Evolutionary conservation across 2,888 invertebrate species (phyloP).

Genomic region (Oscheius sp.): DNA sequence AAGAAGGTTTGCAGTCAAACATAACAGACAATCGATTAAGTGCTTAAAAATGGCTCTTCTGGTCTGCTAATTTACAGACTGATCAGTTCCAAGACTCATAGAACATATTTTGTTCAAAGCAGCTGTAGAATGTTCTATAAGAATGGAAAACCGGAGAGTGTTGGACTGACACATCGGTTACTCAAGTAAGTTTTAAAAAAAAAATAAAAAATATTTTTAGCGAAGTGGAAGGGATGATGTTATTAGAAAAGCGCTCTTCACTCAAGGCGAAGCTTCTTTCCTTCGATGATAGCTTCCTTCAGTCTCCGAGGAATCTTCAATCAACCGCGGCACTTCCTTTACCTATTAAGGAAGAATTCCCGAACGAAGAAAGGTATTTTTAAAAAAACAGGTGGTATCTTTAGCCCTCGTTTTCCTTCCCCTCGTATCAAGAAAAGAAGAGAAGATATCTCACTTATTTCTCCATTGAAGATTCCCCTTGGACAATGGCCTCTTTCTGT

Average conservation of each 20-base stretch:
- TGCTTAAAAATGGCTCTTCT: conserved; percentile 96
- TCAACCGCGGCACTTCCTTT: conserved; percentile 54
- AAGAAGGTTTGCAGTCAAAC: conserved; percentile 84
- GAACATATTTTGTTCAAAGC: conserved; percentile 98
- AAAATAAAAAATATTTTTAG: no score
- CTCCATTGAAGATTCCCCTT: conserved; percentile 21
- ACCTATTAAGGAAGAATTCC: conserved; percentile 31
- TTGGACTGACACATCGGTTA: conserved; percentile 96
- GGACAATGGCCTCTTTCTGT: conserved; percentile 23
- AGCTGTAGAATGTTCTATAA: conserved; percentile 96
- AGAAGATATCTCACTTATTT: conserved; percentile 19
- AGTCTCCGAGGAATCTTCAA: conserved; percentile 63
- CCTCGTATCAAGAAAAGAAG: conserved; percentile 11
- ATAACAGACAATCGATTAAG: conserved; percentile 76
- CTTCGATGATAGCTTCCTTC: conserved; percentile 69
- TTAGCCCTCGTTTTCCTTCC: conserved; percentile 14
- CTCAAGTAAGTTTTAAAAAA: conserved; percentile 82
- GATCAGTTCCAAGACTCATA: conserved; percentile 76
- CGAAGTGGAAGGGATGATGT: conserved; percentile 97
- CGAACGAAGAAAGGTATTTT: conserved; percentile 7
- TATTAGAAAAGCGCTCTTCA: conserved; percentile 89
- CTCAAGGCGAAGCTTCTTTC: conserved; percentile 67
- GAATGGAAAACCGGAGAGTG: conserved; percentile 98
- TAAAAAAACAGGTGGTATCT: not conserved
- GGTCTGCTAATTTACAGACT: conserved; percentile 98